Conservation (phyloP, 2,797 vertebrate species). For the Danio tinwini region DNA sequence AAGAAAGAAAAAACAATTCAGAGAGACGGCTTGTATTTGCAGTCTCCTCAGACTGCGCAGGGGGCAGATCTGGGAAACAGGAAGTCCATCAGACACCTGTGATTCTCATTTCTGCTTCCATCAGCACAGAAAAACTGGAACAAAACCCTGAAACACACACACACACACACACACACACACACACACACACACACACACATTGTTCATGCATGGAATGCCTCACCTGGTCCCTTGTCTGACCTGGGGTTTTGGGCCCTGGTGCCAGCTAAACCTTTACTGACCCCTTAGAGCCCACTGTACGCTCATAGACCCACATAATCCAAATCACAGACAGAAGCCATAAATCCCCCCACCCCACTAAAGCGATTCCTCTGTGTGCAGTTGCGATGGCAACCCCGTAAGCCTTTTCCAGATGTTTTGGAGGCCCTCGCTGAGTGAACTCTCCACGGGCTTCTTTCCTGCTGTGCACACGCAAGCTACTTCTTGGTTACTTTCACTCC, state of each 20-base stretch:
- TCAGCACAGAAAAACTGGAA: conserved; percentile 59
- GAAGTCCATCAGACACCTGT: conserved; percentile 81
- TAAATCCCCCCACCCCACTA: conserved; percentile 44
- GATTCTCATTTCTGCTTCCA: conserved; percentile 78
- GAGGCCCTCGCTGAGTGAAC: conserved; percentile 41
- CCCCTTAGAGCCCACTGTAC: conserved; percentile 17
- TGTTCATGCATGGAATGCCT: neutral
- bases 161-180: neutral
- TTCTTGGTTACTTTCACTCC: conserved; percentile 32
- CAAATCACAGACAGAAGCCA: conserved; percentile 58
- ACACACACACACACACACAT: conserved; percentile 2
- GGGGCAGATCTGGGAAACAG: conserved; percentile 71
- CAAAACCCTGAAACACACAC: neutral
- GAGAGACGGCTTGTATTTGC: conserved; percentile 61
- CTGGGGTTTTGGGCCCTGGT: conserved; percentile 66
- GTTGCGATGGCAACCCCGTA: conserved; percentile 73
- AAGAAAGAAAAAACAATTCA: conserved; percentile 36
- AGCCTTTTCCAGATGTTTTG: conserved; percentile 78
- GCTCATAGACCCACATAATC: conserved; percentile 70
- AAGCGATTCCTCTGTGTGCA: conserved; percentile 68
- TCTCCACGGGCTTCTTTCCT: conserved; percentile 37
- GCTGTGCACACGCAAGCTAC: conserved; percentile 54
- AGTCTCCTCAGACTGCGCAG: conserved; percentile 62
- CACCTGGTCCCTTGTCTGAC: conserved; percentile 58
- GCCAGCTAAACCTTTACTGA: conserved; percentile 51